These are phyloP conservation scores for Caenorhabditis sulstoni DNA, from an alignment of 2,888 invertebrate genomes.

Conservation along the genomic window DNA sequence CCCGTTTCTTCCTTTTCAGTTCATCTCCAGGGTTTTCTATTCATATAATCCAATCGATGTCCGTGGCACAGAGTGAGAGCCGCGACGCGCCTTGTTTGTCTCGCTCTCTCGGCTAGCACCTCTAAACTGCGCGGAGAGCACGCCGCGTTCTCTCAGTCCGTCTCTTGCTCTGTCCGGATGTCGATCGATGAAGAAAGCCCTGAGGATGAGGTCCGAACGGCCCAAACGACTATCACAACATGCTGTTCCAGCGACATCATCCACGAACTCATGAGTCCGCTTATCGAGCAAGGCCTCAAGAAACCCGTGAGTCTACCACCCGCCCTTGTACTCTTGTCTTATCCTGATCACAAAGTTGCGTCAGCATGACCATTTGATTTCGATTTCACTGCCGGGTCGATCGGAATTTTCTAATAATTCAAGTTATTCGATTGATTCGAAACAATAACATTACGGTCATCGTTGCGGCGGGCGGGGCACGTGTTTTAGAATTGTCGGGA, in stretches of 20 bases:
- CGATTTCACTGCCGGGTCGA: slow-evolving; percentile 8
- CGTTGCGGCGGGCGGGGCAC: slow-evolving; percentile 13
- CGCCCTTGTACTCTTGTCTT: slow-evolving; percentile 1
- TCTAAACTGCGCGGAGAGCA: neutral
- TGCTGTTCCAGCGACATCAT: slow-evolving; percentile 47
- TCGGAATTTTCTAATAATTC: slow-evolving; percentile 46
- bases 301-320: slow-evolving; percentile 25
- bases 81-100: slow-evolving; percentile 20
- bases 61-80: neutral
- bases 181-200: slow-evolving; percentile 43
- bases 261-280: slow-evolving; percentile 48
- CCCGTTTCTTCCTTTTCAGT: slow-evolving; percentile 12
- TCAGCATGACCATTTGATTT: slow-evolving; percentile 28
- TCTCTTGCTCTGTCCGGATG: slow-evolving; percentile 4
- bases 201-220: slow-evolving; percentile 39
- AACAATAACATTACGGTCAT: slow-evolving; percentile 34
- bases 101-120: slow-evolving; percentile 16
- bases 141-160: neutral
- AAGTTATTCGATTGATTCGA: slow-evolving; percentile 15
- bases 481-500: slow-evolving; percentile 24
- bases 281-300: slow-evolving; percentile 38
- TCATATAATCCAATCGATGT: slow-evolving; percentile 45
- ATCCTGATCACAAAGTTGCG: slow-evolving; percentile 23
- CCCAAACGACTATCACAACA: slow-evolving; percentile 56
- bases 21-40: slow-evolving; percentile 27